Percentiles rank a stretch among this genome's conserved stretches.
Conservation (phyloP, 2,113 vertebrate genomes). For the Scalopus aquaticus region DNA sequence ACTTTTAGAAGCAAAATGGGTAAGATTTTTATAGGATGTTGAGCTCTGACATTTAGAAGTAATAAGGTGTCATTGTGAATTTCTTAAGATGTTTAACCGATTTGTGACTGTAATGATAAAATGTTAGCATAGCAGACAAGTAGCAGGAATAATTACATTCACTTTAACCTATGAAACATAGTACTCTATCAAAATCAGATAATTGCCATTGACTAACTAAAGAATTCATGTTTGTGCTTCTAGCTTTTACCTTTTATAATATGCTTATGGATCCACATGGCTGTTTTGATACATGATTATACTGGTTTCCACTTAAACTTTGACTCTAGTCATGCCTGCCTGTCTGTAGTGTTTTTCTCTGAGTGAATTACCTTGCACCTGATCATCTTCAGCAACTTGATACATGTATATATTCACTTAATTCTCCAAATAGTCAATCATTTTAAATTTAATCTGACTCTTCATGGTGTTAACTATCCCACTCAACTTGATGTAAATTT, state of each 20-base stretch:
- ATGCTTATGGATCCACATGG: not conserved
- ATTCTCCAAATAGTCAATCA: slow-evolving; percentile 64
- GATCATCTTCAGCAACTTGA: slow-evolving; percentile 30
- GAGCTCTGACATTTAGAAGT: not conserved
- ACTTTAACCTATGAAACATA: not conserved
- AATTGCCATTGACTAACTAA: not conserved
- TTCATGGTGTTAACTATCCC: slow-evolving; percentile 61
- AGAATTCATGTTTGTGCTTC: slow-evolving; percentile 9
- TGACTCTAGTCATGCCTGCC: not conserved
- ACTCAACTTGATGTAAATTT: slow-evolving; percentile 67
- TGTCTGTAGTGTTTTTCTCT: not conserved
- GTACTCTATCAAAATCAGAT: not conserved
- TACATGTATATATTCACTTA: slow-evolving; percentile 46
- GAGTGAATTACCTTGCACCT: slow-evolving; percentile 22
- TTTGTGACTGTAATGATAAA: not conserved
- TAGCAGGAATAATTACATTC: not conserved
- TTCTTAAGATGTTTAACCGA: not conserved
- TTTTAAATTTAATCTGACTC: slow-evolving; percentile 69
- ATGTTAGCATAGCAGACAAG: not conserved
- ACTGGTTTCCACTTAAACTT: not conserved
- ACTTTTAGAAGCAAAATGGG: not conserved
- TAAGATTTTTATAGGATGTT: slow-evolving; percentile 14
- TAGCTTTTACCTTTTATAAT: slow-evolving; percentile 13
- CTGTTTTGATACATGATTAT: not conserved
- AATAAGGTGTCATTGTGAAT: not conserved